Evolutionary conservation across 1,140 invertebrate species (phyloP).

Genomic region (Drosophila nasuta): DNA sequence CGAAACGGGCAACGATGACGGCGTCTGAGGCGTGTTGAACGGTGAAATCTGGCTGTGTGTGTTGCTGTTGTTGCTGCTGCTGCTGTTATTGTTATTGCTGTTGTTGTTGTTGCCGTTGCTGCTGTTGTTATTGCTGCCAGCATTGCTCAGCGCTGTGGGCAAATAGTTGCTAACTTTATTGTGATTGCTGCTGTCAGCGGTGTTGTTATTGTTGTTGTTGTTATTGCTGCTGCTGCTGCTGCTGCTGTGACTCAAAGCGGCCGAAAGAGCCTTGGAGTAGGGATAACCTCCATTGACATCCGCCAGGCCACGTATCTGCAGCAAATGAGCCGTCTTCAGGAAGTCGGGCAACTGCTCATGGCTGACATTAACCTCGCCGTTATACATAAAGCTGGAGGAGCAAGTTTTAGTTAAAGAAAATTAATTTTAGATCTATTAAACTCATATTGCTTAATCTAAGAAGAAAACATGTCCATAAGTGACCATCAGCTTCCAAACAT

Average conservation of each 20-base stretch:
- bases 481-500: too few species aligned
- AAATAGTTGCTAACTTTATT: constrained; percentile 70
- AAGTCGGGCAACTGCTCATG: constrained; percentile 95
- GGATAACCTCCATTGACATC: constrained; percentile 89
- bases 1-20: constrained; percentile 50
- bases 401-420: not conserved
- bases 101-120: constrained; percentile 38
- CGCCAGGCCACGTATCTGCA: constrained; percentile 95
- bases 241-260: constrained; percentile 78
- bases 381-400: constrained; percentile 93
- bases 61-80: constrained; percentile 34
- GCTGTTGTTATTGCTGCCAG: constrained; percentile 41
- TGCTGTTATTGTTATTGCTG: constrained; percentile 30
- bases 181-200: constrained; percentile 59
- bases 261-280: constrained; percentile 65
- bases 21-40: constrained; percentile 65
- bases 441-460: too few species aligned
- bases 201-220: constrained; percentile 57
- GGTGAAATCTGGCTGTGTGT: constrained; percentile 63
- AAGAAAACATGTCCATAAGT: too few species aligned
- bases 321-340: constrained; percentile 94
- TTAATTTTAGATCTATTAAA: too few species aligned
- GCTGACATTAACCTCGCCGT: constrained; percentile 96
- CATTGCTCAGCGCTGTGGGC: constrained; percentile 37
- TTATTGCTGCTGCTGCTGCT: constrained; percentile 74